Evolutionary conservation across 2,113 vertebrate species (phyloP).

Genomic region (Turdus rufiventris): DNA sequence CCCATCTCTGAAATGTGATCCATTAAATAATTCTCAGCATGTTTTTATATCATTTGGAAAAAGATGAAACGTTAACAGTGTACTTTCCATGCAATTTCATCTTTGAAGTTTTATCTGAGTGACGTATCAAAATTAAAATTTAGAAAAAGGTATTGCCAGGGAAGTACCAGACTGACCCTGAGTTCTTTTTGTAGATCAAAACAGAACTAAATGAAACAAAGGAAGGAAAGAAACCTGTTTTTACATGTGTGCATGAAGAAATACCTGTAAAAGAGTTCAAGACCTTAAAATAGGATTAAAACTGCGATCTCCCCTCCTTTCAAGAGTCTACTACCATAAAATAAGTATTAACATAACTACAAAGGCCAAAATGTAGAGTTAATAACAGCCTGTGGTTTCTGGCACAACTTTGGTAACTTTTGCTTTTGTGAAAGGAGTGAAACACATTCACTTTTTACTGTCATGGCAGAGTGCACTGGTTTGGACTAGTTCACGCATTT

Average conservation of each 20-base stretch:
- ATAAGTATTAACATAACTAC: not conserved
- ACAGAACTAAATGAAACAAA: not conserved
- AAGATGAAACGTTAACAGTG: not conserved
- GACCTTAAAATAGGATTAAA: not conserved
- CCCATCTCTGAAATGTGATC: not conserved
- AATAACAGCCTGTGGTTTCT: not conserved
- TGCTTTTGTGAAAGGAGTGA: not conserved
- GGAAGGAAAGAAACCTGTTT: not conserved
- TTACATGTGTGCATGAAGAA: not conserved
- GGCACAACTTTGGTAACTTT: not conserved
- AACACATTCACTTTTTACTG: not conserved
- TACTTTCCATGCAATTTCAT: not conserved
- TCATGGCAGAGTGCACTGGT: not conserved
- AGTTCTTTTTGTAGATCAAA: not conserved
- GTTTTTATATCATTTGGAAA: conserved; percentile 12
- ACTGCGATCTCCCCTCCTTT: not conserved
- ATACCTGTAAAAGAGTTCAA: not conserved
- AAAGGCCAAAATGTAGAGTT: not conserved
- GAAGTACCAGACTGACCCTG: not conserved
- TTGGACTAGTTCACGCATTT: not conserved
- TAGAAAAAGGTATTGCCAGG: not conserved
- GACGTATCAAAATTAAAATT: not conserved
- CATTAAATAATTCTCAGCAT: conserved; percentile 4
- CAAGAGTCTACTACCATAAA: not conserved
- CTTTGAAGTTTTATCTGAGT: not conserved